Base-by-base conservation (phyloP, 2,888 invertebrate species). In the Meliscaeva auricollis region DNA sequence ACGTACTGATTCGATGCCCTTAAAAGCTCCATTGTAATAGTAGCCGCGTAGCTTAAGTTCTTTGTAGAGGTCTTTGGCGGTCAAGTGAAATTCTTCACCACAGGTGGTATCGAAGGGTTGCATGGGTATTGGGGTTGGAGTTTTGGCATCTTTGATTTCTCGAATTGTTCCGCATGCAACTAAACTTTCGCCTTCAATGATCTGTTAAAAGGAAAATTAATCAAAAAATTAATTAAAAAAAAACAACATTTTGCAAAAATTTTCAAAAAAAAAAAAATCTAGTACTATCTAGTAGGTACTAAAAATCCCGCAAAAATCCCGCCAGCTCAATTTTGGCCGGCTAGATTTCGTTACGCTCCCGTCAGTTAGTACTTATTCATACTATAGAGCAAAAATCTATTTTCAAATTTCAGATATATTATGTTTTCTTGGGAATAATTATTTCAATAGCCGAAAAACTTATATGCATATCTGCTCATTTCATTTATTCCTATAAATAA, bases 11-110 rank as follows among this genome's bases (percentile, higher is more conserved):
- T 87, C 62, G 11, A 90, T 88, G 2, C 79, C 80, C 56, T 87
- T 88, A 62, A 90, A 90, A 8, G 68, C 81, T 4, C 88, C 89
- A 8, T 74, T 73, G 89, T 94, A 94, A 82, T 94, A 94, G 89
- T 96, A 95, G 13, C 96, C 95, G 88, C 96, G 93, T 3, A 96
- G 93, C 82, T 94, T 92, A 69, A 96, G 91, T 89, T 95, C 95
- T 87, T 94, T 94, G 89, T 95, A 95, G 88, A 95, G 93, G 90
- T 95, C 95, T 87, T 93, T 94, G 3, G 93, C 93, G 0, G 93
- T 91, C 89, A 96, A 74, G 60, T 88, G 13, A 90, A 89, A 22
- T 87, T 83, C 35, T 77, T 60, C 6, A 88, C 54, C 93, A 91
- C 20, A 90, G 91, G 89, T 95, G 94, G 56, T 54, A 8, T 82